Percentiles rank a stretch among this genome's conserved stretches.
phyloP scores from a whole-genome alignment of 2,797 vertebrate species.

The Clarias laeviceps region DNA sequence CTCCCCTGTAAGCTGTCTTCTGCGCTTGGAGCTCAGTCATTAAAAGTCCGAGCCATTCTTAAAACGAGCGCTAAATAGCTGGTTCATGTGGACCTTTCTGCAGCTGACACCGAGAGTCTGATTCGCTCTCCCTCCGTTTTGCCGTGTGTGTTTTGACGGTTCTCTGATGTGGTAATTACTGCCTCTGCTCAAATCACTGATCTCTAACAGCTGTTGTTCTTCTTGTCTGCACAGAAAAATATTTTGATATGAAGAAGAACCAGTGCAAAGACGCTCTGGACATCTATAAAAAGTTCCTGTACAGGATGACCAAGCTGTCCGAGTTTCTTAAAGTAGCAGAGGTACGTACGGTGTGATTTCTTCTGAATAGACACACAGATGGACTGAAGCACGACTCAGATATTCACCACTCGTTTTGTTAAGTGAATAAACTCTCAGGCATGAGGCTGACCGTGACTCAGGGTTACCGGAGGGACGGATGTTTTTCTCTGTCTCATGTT shows the following conservation, averaged over 20 bases:
- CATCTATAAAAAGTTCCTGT: conserved; percentile 95
- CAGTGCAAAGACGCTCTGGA: conserved; percentile 95
- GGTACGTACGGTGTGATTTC: conserved; percentile 79
- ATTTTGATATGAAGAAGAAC: conserved; percentile 96
- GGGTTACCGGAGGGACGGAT: neutral
- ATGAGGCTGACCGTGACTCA: neutral
- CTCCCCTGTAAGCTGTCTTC: conserved; percentile 9
- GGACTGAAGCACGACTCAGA: neutral
- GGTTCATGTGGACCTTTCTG: neutral
- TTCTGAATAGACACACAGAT: neutral
- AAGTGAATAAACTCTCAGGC: neutral
- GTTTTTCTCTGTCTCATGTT: no score
- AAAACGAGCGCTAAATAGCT: neutral
- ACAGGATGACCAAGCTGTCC: conserved; percentile 88
- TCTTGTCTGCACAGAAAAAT: conserved; percentile 79
- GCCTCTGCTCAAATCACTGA: conserved; percentile 38
- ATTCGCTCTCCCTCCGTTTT: conserved; percentile 26
- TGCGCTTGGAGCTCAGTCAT: neutral
- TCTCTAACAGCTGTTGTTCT: conserved; percentile 44
- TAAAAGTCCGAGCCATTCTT: conserved; percentile 19
- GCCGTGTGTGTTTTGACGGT: conserved; percentile 47
- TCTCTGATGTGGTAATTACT: conserved; percentile 53
- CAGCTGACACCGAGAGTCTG: conserved; percentile 22
- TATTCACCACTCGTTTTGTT: neutral
- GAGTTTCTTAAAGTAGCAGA: conserved; percentile 95